Evolutionary conservation across 64 coral and sea anemone species (phyloP).

Genomic region (Trachythela sp.): DNA sequence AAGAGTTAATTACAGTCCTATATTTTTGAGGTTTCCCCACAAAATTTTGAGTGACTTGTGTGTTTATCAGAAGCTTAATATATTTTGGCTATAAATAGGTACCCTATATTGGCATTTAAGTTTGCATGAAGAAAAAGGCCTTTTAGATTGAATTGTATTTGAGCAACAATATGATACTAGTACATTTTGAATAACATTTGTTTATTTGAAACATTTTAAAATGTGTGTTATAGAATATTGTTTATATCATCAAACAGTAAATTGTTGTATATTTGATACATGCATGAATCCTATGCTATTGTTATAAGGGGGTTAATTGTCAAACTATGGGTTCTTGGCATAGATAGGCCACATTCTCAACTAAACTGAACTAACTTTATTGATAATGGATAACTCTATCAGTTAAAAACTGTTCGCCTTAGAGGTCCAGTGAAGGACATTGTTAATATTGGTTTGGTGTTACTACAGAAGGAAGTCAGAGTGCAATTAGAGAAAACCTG

Average conservation of each 20-base stretch:
- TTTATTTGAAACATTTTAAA: not conserved
- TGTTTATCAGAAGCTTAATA: not conserved
- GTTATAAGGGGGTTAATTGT: no score
- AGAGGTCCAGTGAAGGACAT: no score
- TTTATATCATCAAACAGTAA: not conserved
- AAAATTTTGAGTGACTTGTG: not conserved
- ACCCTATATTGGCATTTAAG: not conserved
- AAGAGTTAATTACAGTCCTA: not conserved
- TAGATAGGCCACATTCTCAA: not conserved
- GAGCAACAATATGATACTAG: not conserved
- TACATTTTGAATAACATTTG: not conserved
- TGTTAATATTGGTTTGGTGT: no score
- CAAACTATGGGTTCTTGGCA: no score
- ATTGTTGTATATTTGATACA: not conserved
- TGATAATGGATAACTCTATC: not conserved
- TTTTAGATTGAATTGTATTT: no score
- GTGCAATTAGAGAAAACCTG: no score
- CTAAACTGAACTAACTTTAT: not conserved
- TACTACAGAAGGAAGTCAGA: no score
- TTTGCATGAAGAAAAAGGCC: no score
- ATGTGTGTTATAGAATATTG: not conserved
- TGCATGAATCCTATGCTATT: no score
- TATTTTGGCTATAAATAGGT: not conserved
- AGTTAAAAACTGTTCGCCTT: not conserved
- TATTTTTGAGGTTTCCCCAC: constrained; percentile 2